Evolutionary conservation across 37 sponge, comb jelly and placozoan species (phyloP).

Genomic region (Crambe crambe): DNA sequence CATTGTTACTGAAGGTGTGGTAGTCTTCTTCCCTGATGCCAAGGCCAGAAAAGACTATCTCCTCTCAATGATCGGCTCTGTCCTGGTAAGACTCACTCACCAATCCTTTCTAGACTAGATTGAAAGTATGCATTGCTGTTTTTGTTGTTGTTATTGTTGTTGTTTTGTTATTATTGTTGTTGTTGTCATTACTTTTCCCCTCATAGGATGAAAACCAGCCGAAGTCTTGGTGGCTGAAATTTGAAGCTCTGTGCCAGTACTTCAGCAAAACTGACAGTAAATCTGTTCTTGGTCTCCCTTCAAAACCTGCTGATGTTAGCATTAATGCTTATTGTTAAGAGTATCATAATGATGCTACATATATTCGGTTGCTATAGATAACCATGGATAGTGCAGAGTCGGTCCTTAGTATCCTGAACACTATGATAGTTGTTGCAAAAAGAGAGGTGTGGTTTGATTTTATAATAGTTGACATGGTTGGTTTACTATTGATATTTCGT

Average conservation of each 20-base stretch:
- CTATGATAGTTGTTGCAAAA: conserved; percentile 59
- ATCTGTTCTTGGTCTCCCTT: conserved; percentile 75
- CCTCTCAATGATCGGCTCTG: conserved; percentile 58
- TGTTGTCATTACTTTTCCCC: neutral
- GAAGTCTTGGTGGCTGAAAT: conserved; percentile 78
- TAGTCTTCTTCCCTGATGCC: conserved; percentile 84
- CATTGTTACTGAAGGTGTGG: conserved; percentile 69
- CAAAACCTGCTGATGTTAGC: conserved; percentile 9
- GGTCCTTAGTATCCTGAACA: conserved; percentile 45
- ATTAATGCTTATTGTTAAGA: too few species aligned
- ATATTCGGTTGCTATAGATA: neutral
- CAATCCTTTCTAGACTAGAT: neutral
- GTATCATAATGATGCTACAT: neutral
- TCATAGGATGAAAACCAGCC: conserved; percentile 53
- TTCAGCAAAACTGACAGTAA: conserved; percentile 70
- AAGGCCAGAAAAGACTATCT: conserved; percentile 69
- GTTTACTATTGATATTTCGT: too few species aligned
- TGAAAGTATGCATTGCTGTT: neutral
- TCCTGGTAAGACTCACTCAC: conserved; percentile 49
- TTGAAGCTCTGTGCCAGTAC: conserved; percentile 85
- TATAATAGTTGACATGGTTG: too few species aligned
- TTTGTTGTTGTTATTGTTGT: neutral
- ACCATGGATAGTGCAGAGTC: conserved; percentile 7
- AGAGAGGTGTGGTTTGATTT: conserved; percentile 36
- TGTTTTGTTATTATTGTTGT: neutral